These are phyloP conservation scores for Clinocottus analis DNA, from an alignment of 2,113 vertebrate genomes.

Conservation along the genomic window DNA sequence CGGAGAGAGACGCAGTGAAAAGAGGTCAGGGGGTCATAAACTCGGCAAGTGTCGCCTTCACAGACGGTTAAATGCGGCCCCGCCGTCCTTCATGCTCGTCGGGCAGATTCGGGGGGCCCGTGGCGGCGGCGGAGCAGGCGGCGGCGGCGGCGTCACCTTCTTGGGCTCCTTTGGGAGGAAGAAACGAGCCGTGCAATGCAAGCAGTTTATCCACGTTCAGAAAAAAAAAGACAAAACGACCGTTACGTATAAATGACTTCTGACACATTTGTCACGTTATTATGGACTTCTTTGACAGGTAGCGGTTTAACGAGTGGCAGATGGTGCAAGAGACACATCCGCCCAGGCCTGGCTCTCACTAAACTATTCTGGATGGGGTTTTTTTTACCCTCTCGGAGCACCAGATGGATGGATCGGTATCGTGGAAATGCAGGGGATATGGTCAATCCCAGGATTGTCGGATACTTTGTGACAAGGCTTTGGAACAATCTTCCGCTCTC, in stretches of 20 bases:
- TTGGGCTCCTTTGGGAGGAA: background rate
- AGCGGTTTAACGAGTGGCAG: conserved; percentile 40
- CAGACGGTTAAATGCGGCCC: conserved; percentile 65
- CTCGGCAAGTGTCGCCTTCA: conserved; percentile 70
- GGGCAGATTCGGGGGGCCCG: conserved; percentile 18
- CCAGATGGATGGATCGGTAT: conserved; percentile 37
- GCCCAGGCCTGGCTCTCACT: background rate
- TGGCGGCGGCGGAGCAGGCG: too few species aligned
- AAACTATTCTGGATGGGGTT: background rate
- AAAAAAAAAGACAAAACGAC: too few species aligned
- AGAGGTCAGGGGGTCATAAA: conserved; percentile 75
- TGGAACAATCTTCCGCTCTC: too few species aligned
- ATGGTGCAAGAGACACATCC: conserved; percentile 34
- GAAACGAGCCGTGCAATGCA: conserved; percentile 44
- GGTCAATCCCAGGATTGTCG: background rate
- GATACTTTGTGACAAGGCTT: background rate
- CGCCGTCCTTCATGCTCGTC: conserved; percentile 62
- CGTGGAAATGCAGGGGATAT: background rate
- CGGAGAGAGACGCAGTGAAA: conserved; percentile 47
- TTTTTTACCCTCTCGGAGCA: background rate
- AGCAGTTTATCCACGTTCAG: conserved; percentile 58
- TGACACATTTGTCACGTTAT: conserved; percentile 37
- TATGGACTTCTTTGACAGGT: conserved; percentile 34
- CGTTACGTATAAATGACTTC: conserved; percentile 46
- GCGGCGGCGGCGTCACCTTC: conserved; percentile 12